phyloP scores from a whole-genome alignment of 2,797 vertebrate genomes.

The Acrocephalus scirpaceus region DNA sequence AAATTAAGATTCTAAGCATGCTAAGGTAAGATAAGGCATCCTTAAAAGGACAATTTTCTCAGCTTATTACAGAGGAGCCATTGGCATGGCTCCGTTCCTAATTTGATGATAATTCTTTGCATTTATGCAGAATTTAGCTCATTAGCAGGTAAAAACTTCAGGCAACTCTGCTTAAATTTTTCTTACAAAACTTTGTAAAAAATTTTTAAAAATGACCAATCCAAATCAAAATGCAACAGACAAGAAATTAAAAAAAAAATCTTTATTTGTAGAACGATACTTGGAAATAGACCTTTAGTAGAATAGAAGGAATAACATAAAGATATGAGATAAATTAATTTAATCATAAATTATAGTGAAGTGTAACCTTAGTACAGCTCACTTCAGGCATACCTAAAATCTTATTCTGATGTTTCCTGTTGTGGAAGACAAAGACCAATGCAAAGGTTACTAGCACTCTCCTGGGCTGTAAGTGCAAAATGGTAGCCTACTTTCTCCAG shows the following conservation, averaged over 20 bases:
- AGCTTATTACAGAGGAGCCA: rapidly evolving
- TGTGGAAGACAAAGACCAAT: not conserved
- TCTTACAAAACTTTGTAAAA: not conserved
- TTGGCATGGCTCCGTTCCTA: not conserved
- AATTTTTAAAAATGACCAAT: not conserved
- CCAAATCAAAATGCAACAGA: not conserved
- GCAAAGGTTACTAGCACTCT: not conserved
- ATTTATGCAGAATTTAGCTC: not conserved
- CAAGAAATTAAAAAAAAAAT: not conserved
- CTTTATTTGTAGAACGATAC: not conserved
- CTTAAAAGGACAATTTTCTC: not conserved
- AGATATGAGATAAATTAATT: not conserved
- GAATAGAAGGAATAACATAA: not conserved
- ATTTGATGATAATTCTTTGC: not conserved
- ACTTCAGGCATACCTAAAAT: not conserved
- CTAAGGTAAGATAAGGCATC: not conserved
- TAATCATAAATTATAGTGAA: not conserved
- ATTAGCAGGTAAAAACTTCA: not conserved
- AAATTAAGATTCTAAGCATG: not conserved
- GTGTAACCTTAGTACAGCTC: not conserved
- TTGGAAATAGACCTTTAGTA: not conserved
- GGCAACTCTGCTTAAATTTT: not conserved
- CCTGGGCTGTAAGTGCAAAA: not conserved
- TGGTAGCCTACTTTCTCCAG: not conserved
- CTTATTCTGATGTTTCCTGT: not conserved